Conservation (phyloP, 1,140 invertebrate species). For the Euwallacea fornicatus region DNA sequence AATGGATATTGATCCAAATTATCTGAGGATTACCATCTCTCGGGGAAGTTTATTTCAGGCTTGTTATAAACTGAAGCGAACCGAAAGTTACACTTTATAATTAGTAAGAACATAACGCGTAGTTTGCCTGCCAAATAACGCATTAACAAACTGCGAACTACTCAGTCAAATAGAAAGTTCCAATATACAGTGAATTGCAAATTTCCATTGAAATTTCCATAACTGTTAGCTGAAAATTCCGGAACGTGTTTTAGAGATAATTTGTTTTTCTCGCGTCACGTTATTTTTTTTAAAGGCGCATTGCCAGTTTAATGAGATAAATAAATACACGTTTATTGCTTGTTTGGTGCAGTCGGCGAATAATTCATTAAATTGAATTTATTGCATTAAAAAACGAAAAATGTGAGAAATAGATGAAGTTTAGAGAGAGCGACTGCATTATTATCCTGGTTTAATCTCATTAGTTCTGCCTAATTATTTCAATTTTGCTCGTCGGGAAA, state of each 20-base stretch:
- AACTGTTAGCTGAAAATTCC: neutral
- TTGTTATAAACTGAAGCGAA: slow-evolving; percentile 2
- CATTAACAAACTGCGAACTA: neutral
- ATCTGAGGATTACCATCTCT: neutral
- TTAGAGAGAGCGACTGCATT: neutral
- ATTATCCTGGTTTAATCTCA: no score
- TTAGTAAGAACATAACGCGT: slow-evolving; percentile 1
- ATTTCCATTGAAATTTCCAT: slow-evolving; percentile 3
- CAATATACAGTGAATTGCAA: slow-evolving; percentile 2
- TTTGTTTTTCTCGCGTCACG: neutral
- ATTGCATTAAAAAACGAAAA: neutral
- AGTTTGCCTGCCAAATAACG: neutral
- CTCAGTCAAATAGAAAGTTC: neutral
- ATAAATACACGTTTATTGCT: neutral
- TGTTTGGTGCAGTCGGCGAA: neutral
- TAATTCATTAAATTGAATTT: neutral
- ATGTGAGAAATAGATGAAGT: neutral
- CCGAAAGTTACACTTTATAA: slow-evolving; percentile 6
- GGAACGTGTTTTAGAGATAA: neutral
- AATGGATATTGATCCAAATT: neutral
- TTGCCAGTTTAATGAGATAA: neutral
- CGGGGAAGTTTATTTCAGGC: neutral
- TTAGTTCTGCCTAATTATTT: no score
- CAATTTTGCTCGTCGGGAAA: neutral
- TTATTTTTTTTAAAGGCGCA: neutral